Conservation (phyloP, 2,113 vertebrate genomes). For the Gymnobelideus leadbeateri region DNA sequence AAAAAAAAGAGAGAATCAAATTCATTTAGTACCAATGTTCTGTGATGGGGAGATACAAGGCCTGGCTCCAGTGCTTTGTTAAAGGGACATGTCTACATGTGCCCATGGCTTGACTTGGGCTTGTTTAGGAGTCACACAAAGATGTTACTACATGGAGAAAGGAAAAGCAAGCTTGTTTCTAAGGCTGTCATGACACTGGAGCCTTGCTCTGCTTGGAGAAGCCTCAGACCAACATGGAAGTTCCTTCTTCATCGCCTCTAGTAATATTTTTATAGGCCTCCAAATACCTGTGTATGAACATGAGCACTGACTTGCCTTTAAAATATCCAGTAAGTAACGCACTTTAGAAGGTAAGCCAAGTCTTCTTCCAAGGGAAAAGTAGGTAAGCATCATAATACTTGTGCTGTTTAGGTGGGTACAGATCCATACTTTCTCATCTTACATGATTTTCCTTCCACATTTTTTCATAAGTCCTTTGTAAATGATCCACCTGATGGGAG, state of each 20-base stretch:
- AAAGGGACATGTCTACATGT: background rate
- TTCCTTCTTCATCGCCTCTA: background rate
- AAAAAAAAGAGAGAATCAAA: background rate
- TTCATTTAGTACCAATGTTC: background rate
- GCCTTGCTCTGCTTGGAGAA: background rate
- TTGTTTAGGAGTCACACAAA: background rate
- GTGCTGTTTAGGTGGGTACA: background rate
- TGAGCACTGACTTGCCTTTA: background rate
- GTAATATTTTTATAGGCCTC: background rate
- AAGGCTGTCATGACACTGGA: background rate
- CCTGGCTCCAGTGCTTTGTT: constrained; percentile 17
- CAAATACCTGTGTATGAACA: background rate
- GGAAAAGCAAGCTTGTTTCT: background rate
- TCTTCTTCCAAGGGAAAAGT: background rate
- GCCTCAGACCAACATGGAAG: background rate
- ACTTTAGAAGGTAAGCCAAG: background rate
- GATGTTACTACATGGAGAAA: background rate
- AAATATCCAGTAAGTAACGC: background rate
- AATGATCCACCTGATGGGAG: background rate
- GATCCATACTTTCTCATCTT: background rate
- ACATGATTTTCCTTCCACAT: background rate
- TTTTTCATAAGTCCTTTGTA: background rate
- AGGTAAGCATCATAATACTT: background rate
- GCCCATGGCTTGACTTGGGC: background rate
- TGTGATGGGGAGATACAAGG: background rate